Evolutionary conservation across 2,888 invertebrate genomes (phyloP), one percentile per base, ranked within the genome.

Genomic region (Dryobotodes eremita): DNA sequence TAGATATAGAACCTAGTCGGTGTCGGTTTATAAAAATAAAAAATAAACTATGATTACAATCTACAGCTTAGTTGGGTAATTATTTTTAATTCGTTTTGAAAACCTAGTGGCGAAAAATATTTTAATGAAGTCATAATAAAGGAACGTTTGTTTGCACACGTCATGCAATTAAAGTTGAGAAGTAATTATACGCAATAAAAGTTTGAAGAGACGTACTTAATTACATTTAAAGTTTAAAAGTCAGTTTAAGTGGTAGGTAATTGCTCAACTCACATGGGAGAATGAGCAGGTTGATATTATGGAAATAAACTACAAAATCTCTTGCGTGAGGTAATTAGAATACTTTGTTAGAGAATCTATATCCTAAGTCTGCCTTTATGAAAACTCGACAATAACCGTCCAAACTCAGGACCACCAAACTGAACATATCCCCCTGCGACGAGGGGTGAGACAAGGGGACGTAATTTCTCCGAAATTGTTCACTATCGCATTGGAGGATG

Each of bases 181-280:
- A 65, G 23, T 65, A 23, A 23, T 23, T 42, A 23, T 23, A n/a
- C 65, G 65, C 23, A 23, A 13, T 48, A 11, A 66, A 26, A 26
- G 26, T 42, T 79, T 23, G 26, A 50, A 50, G 71, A 42, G 17
- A 64, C 26, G 48, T 26, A 36, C 26, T 36, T 62, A 48, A 66
- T 66, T 31, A 78, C 36, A 55, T 64, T 42, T 42, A 42, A 42
- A 42, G 42, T 42, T 42, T 42, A 42, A 42, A n/a, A 71, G 26
- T 79, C 23, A 79, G 71, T 71, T 64, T 26, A 71, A 78, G 62
- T 71, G 17, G 26, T 23, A n/a, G 17, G 13, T 64, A 79, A 71
- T 72, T 79, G 26, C 55, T 50, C 13, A 50, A 42, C 26, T 23
- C 23, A 11, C 71, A 57, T 23, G 50, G 20, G 26, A 64, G 36